phyloP scores from a whole-genome alignment of 2,888 invertebrate genomes.

The Serripes groenlandicus region DNA sequence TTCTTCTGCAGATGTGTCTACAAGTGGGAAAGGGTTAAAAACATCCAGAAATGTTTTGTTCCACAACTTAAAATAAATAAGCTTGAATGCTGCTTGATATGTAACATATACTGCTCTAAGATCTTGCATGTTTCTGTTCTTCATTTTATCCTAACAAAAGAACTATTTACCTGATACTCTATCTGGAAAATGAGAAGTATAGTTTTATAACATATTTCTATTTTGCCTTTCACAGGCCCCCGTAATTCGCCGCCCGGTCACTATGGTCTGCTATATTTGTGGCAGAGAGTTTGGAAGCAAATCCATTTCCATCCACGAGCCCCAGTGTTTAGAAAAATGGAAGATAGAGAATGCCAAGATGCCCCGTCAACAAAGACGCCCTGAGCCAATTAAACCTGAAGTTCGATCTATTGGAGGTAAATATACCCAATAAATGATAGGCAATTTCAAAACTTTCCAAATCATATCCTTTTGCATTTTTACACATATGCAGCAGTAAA shows the following conservation, averaged over 20 bases:
- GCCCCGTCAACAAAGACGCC: constrained; percentile 88
- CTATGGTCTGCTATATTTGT: constrained; percentile 89
- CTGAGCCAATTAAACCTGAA: constrained; percentile 89
- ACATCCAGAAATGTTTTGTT: too few relatives aligned
- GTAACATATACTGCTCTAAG: too few relatives aligned
- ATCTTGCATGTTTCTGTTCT: too few relatives aligned
- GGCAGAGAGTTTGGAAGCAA: constrained; percentile 90
- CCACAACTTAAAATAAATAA: too few relatives aligned
- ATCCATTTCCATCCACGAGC: constrained; percentile 90
- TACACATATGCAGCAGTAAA: not conserved
- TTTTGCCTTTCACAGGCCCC: constrained; percentile 54
- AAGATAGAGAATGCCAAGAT: constrained; percentile 89
- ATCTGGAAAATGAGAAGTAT: too few relatives aligned
- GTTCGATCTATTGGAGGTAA: constrained; percentile 80
- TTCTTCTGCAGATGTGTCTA: too few relatives aligned
- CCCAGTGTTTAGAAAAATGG: constrained; percentile 90
- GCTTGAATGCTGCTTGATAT: too few relatives aligned
- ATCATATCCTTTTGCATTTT: not conserved
- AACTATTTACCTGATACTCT: too few relatives aligned
- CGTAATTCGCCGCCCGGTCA: constrained; percentile 82
- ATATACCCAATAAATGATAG: not conserved
- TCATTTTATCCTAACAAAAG: too few relatives aligned
- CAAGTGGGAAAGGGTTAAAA: too few relatives aligned
- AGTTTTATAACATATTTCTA: too few relatives aligned
- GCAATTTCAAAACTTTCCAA: not conserved